These are phyloP conservation scores for Venustoraphidia nigricollis DNA, from an alignment of 2,888 invertebrate species.

Conservation along the genomic window DNA sequence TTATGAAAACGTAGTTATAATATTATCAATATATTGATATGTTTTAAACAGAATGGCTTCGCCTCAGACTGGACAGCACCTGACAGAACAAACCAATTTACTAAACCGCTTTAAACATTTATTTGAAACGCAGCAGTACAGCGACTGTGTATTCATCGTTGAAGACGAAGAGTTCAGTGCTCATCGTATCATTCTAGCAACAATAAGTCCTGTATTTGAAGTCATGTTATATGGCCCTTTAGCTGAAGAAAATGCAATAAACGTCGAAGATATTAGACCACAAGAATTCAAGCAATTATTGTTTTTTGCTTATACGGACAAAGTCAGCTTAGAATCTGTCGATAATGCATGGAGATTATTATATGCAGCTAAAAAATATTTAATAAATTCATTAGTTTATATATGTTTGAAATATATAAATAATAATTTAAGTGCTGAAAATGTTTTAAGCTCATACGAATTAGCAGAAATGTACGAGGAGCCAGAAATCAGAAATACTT, in stretches of 20 bases:
- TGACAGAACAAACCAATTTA: background rate
- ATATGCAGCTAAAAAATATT: slow-evolving; percentile 50
- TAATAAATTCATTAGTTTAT: slow-evolving; percentile 35
- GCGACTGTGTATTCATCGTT: slow-evolving; percentile 42
- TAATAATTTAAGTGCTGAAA: slow-evolving; percentile 37
- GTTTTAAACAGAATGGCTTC: background rate
- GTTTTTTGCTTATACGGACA: slow-evolving; percentile 45
- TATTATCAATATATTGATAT: background rate
- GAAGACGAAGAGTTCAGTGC: slow-evolving; percentile 35
- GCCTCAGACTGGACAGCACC: background rate
- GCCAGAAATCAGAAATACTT: slow-evolving; percentile 30
- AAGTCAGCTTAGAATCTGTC: slow-evolving; percentile 34
- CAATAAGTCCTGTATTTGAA: slow-evolving; percentile 51
- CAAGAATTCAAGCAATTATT: slow-evolving; percentile 42
- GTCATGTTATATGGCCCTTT: slow-evolving; percentile 50
- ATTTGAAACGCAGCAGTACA: slow-evolving; percentile 34
- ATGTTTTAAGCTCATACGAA: slow-evolving; percentile 40
- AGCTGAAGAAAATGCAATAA: slow-evolving; percentile 30
- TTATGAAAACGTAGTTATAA: background rate
- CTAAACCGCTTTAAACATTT: slow-evolving; percentile 30
- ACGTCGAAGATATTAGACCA: slow-evolving; percentile 41
- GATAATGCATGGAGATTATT: slow-evolving; percentile 44
- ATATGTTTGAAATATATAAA: slow-evolving; percentile 36
- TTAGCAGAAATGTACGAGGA: slow-evolving; percentile 44
- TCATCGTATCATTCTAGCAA: slow-evolving; percentile 46